Percentiles rank a stretch among this genome's conserved stretches.
Conservation (phyloP, 2,888 invertebrate species). For the Sminthurides aquaticus region DNA sequence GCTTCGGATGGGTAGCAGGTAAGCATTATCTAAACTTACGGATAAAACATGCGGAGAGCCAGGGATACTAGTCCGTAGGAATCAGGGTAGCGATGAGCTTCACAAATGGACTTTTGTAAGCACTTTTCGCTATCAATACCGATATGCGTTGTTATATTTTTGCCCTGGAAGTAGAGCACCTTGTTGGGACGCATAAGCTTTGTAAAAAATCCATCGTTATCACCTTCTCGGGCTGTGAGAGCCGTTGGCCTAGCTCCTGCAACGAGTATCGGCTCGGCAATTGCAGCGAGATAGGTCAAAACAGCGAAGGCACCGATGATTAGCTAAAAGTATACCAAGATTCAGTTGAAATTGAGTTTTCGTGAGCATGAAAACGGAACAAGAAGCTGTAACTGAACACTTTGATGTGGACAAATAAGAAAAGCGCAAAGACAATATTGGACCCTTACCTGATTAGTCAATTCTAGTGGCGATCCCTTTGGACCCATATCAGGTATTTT, state of each 20-base stretch:
- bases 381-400: background rate
- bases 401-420: background rate
- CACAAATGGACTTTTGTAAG: conserved; percentile 42
- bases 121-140: conserved; percentile 40
- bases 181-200: conserved; percentile 33
- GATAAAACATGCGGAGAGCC: conserved; percentile 43
- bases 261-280: conserved; percentile 38
- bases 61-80: conserved; percentile 40
- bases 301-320: conserved; percentile 39
- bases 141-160: conserved; percentile 38
- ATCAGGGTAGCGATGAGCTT: conserved; percentile 38
- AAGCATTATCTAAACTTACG: too few relatives aligned
- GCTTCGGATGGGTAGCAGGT: too few relatives aligned
- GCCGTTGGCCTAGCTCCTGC: conserved; percentile 34
- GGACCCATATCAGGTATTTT: conserved; percentile 34
- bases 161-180: conserved; percentile 40
- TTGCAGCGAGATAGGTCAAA: conserved; percentile 31
- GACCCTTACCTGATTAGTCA: conserved; percentile 39
- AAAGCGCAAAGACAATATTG: too few relatives aligned
- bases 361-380: too few relatives aligned
- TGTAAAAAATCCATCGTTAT: conserved; percentile 32
- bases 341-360: too few relatives aligned
- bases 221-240: conserved; percentile 28
- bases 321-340: too few relatives aligned
- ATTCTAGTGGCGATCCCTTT: conserved; percentile 33